Conservation (phyloP, 2,797 vertebrate species). For the Sebastolobus altivelis region DNA sequence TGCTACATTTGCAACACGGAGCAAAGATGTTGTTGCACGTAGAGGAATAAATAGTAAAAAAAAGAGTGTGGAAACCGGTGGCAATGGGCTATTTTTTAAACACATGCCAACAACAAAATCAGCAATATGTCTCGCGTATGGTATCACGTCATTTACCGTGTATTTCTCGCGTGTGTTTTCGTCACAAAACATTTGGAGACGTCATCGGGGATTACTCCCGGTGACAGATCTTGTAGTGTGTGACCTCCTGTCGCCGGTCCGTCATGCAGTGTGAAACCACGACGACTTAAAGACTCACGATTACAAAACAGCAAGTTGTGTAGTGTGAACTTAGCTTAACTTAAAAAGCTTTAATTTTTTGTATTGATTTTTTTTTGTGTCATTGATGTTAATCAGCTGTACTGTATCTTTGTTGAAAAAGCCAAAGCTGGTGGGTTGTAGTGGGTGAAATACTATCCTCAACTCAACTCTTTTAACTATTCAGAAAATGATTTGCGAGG, state of each 20-base stretch:
- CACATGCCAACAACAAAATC: no score
- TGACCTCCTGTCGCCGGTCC: no score
- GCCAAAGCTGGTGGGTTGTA: neutral
- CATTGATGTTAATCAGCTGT: neutral
- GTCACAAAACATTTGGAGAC: neutral
- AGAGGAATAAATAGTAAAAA: neutral
- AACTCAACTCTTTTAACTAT: neutral
- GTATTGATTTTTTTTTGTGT: neutral
- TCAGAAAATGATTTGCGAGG: neutral
- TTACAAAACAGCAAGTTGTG: no score
- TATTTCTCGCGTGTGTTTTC: neutral
- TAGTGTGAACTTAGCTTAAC: no score
- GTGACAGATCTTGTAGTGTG: no score
- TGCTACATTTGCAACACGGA: neutral
- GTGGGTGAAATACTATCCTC: neutral
- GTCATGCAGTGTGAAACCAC: no score
- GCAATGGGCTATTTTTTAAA: neutral
- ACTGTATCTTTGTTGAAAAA: slow-evolving; percentile 9
- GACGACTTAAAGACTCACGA: no score
- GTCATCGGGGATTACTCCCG: no score
- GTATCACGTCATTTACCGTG: neutral
- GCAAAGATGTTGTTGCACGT: neutral
- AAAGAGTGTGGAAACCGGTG: neutral
- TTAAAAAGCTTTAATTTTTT: neutral
- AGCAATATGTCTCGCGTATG: neutral